Conservation (phyloP, 2,888 invertebrate species). For the Drosophila flavopinicola region DNA sequence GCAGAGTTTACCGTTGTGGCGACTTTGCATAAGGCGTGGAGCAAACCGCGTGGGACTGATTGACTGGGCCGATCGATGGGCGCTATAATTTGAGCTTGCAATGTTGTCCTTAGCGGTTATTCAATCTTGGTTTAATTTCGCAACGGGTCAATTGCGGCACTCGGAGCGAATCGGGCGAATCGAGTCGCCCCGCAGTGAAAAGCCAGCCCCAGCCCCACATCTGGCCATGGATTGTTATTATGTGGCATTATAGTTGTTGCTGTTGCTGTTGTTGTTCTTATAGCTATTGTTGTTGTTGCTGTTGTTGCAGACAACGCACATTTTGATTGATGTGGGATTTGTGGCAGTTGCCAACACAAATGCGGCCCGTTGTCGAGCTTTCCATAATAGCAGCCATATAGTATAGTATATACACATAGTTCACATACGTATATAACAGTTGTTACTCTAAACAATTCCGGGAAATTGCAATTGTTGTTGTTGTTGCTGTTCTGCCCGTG, state of each 20-base stretch:
- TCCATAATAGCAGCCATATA: constrained; percentile 18
- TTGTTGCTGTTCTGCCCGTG: neutral
- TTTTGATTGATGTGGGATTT: constrained; percentile 82
- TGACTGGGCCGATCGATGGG: constrained; percentile 50
- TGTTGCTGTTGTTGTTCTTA: constrained; percentile 26
- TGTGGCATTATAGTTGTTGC: neutral
- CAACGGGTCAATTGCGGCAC: constrained; percentile 55
- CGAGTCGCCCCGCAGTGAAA: too few species aligned
- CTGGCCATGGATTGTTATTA: neutral
- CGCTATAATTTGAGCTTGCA: constrained; percentile 55
- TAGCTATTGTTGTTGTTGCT: constrained; percentile 35
- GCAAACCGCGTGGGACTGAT: constrained; percentile 19
- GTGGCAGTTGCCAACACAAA: constrained; percentile 66
- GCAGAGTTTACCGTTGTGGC: constrained; percentile 19
- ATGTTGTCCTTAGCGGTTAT: constrained; percentile 67
- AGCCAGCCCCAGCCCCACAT: too few species aligned
- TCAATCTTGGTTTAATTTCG: constrained; percentile 74
- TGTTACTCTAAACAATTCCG: constrained; percentile 21
- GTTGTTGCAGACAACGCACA: constrained; percentile 32
- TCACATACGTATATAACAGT: too few species aligned
- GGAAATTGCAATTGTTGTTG: constrained; percentile 23
- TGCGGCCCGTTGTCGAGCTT: constrained; percentile 3
- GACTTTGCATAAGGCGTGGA: constrained; percentile 13
- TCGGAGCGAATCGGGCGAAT: neutral
- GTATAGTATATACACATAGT: too few species aligned